These are phyloP conservation scores for Anseranas semipalmata DNA, from an alignment of 2,113 vertebrate species.

Conservation along the genomic window DNA sequence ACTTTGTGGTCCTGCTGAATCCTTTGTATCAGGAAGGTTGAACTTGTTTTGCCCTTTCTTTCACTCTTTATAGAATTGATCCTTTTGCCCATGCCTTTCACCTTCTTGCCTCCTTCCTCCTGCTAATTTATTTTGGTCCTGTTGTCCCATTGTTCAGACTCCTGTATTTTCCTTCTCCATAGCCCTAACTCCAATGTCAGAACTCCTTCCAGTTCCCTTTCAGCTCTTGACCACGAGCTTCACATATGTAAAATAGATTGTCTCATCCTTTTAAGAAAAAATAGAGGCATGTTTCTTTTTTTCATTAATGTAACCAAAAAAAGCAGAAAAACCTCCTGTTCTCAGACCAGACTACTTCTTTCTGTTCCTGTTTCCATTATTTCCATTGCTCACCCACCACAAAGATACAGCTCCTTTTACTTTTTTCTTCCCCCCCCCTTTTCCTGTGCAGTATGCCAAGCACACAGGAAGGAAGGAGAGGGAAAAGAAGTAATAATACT, in stretches of 20 bases:
- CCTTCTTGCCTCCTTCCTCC: not conserved
- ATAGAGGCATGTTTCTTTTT: not conserved
- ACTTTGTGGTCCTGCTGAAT: not conserved
- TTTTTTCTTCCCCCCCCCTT: not conserved
- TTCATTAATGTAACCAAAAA: not conserved
- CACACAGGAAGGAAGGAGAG: conserved; percentile 24
- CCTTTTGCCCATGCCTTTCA: not conserved
- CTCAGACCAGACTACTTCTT: not conserved
- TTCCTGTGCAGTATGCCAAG: conserved; percentile 3
- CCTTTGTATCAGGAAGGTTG: not conserved
- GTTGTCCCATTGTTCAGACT: not conserved
- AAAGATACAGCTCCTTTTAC: not conserved
- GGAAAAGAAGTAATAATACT: not conserved
- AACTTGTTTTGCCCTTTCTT: not conserved
- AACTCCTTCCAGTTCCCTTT: not conserved
- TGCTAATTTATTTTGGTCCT: not conserved
- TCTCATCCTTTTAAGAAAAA: not conserved
- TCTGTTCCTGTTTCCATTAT: not conserved
- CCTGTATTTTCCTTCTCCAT: accelerated
- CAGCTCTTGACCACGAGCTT: not conserved
- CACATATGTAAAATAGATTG: not conserved
- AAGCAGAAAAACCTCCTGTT: not conserved
- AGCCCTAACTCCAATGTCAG: not conserved
- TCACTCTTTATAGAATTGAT: not conserved
- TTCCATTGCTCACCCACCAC: not conserved